Percentiles rank a stretch among this genome's conserved stretches.
Conservation (phyloP, 2,113 vertebrate genomes). For the Synodontis membranacea region DNA sequence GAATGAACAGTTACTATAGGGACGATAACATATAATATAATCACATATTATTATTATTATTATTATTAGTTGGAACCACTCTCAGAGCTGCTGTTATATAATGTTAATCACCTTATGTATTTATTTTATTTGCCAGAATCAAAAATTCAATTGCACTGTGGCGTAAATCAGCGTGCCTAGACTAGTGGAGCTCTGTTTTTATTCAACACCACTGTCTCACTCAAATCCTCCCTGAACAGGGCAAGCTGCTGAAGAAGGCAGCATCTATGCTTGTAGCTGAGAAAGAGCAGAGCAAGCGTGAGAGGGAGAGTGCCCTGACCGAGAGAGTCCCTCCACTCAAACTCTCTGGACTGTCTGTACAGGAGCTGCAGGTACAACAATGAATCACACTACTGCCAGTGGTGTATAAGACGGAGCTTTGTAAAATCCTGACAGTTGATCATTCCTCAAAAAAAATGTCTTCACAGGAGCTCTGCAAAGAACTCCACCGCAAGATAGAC, state of each 20-base stretch:
- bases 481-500: conserved; percentile 72
- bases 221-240: conserved; percentile 50
- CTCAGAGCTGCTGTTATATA: background rate
- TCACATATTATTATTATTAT: background rate
- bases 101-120: background rate
- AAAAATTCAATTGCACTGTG: background rate
- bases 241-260: conserved; percentile 70
- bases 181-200: background rate
- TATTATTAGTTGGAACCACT: background rate
- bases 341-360: conserved; percentile 67
- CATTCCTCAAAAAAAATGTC: background rate
- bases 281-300: conserved; percentile 59
- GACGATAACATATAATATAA: background rate
- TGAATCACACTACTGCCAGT: no score
- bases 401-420: background rate
- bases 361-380: conserved; percentile 72
- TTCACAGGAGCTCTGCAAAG: conserved; percentile 72
- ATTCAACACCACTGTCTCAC: background rate
- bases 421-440: background rate
- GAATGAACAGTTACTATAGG: background rate
- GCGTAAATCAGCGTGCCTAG: background rate
- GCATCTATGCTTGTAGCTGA: conserved; percentile 69
- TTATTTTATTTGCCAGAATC: background rate
- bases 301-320: conserved; percentile 62
- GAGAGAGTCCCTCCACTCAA: conserved; percentile 67